phyloP scores from a whole-genome alignment of 2,113 vertebrate species.

The Accipiter virgatus region DNA sequence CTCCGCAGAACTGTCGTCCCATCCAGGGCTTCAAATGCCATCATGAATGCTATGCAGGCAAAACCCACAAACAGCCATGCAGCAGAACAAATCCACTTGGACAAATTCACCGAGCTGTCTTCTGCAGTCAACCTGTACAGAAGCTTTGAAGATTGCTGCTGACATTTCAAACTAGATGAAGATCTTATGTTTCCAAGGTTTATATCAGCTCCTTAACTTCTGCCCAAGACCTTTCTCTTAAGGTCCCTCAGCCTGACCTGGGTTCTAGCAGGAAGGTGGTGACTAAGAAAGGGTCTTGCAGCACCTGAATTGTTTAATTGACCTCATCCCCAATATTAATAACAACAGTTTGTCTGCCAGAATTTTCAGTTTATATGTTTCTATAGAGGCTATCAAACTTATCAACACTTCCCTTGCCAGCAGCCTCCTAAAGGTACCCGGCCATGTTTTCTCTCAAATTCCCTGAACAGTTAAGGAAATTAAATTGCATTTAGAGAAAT shows the following conservation, averaged over 20 bases:
- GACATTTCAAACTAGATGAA: not conserved
- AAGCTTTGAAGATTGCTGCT: not conserved
- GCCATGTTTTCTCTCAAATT: not conserved
- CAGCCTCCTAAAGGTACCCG: not conserved
- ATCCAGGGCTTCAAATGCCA: not conserved
- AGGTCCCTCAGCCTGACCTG: not conserved
- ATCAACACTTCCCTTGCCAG: not conserved
- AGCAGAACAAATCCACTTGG: not conserved
- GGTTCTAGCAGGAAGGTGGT: not conserved
- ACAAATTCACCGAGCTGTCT: accelerated
- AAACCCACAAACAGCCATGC: not conserved
- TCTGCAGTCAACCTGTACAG: not conserved
- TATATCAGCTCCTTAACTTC: not conserved
- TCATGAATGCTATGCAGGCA: not conserved
- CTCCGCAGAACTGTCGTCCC: not conserved
- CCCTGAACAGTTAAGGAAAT: not conserved
- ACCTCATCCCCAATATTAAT: not conserved
- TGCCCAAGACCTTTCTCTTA: not conserved
- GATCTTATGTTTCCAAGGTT: not conserved
- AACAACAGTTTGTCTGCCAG: not conserved
- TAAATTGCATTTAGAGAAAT: not conserved
- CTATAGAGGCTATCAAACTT: not conserved
- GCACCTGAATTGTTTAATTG: not conserved
- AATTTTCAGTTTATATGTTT: not conserved
- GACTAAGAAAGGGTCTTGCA: not conserved